Base-by-base conservation (phyloP, 2,797 vertebrate genomes). In the Karalla daura region DNA sequence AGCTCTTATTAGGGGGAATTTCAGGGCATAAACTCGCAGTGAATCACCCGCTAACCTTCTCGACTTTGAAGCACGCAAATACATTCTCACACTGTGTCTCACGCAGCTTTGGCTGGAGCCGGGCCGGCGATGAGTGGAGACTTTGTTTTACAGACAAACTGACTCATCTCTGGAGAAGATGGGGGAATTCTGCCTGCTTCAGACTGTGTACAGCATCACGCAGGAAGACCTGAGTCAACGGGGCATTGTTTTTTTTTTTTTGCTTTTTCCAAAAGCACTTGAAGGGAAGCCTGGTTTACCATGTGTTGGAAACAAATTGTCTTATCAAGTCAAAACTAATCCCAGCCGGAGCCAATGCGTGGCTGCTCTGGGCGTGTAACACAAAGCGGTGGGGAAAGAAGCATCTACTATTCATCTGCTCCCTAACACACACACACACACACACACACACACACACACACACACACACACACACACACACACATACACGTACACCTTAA, bases 21-120 rank as follows among this genome's bases (percentile, higher is more conserved):
- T 77, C 55, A 46, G 54, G 56, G 45, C 60, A 59, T 49, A 55
- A 41, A 82, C 51, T 78, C 36, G 1, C 40, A 58, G 69, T 88
- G 84, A 91, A 81, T 88, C 87, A 89, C 63, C 72, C 39, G 18
- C 36, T 52, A 62, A 75, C 73, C 58, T 49, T 53, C 61, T 68
- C 47, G 21, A 80, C 55, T 52, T 41, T 6, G 39, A 64, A 51
- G 70, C 78, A 87, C 60, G 32, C 70, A 62, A 62, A 66, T 49
- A 58, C 87, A 88, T 91, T 92, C 85, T 85, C 79, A 55, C 67
- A 65, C 70, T 23, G 49, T 83, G 87, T 73, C 87, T 91, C 89
- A 89, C 76, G 62, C 62, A 49, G 44, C 67, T 77, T 35, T 78
- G 81, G 64, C 78, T 49, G 7, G 10, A 41, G 27, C 58, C 76